These are phyloP conservation scores for Hemicordylus capensis DNA, from an alignment of 2,113 vertebrate genomes.

Conservation along the genomic window DNA sequence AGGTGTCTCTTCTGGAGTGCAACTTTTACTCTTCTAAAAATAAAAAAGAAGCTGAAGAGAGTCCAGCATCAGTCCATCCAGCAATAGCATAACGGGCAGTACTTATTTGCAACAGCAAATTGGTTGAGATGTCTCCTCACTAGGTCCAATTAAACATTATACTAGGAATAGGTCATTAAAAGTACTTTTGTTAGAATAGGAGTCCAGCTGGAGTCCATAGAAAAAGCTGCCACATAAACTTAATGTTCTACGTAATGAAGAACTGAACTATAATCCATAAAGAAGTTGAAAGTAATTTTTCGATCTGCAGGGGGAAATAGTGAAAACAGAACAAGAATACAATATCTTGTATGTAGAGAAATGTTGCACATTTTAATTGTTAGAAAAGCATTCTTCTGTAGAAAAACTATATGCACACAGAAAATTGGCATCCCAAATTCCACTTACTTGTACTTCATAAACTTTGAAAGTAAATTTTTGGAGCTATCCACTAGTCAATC, in stretches of 20 bases:
- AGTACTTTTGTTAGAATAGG: background rate
- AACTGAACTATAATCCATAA: background rate
- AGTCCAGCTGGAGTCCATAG: background rate
- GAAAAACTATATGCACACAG: too few relatives aligned
- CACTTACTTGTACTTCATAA: too few relatives aligned
- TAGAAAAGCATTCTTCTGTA: too few relatives aligned
- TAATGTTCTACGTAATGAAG: background rate
- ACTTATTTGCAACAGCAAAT: background rate
- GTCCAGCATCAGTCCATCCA: too few relatives aligned
- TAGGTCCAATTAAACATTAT: background rate
- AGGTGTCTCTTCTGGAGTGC: too few relatives aligned
- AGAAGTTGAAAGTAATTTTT: background rate
- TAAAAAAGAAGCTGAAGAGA: background rate
- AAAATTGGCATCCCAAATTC: too few relatives aligned
- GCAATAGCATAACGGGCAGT: too few relatives aligned
- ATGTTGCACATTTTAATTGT: background rate
- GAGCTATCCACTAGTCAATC: too few relatives aligned
- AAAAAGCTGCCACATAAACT: background rate
- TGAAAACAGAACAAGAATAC: background rate
- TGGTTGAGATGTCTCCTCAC: background rate
- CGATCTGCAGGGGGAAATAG: background rate
- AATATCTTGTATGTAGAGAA: background rate
- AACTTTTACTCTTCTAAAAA: background rate
- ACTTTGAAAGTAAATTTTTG: too few relatives aligned
- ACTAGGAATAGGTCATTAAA: background rate